Evolutionary conservation across 2,888 invertebrate species (phyloP), one percentile per base, ranked within the genome.

Genomic region (Uropetala carovei): DNA sequence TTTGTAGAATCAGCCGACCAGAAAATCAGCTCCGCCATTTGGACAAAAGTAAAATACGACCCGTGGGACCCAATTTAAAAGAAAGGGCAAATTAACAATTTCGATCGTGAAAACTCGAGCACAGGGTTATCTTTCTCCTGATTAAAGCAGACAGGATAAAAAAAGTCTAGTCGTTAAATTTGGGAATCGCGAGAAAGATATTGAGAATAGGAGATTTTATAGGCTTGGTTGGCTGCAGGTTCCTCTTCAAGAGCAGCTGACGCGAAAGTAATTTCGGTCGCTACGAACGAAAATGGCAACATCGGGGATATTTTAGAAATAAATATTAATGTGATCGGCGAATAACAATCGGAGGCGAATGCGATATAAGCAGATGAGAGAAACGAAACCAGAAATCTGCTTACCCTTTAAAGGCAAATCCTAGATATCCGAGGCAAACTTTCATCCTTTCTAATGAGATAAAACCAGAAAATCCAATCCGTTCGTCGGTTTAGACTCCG

Each of bases 361-460:
- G 5, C 43, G 43, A n/a, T n/a, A n/a, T n/a, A n/a, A n/a, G n/a
- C n/a, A n/a, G n/a, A n/a, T n/a, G n/a, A n/a, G n/a, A 43, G 43
- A 43, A 43, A 3, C 1, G 3, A 43, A 43, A 43, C 43, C 43
- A 43, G 43, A 43, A 43, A 43, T 43, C 43, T 43, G 43, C 43
- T 43, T 64, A 3, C 27, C 22, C 22, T 13, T 27, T 27, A 75
- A 75, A 75, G 22, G 11, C 27, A 22, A 75, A 75, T 11, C 75
- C 27, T 10, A 27, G 27, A 75, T 27, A 75, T 13, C 22, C 27
- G 22, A 75, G 22, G 75, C 75, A 27, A 75, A 27, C 75, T 75
- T 75, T 75, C 22, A 75, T 75, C 75, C 27, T 75, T 75, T 75
- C 75, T 75, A 75, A n/a, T n/a, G 18, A 68, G 75, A 27, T 75